Evolutionary conservation across 2,888 invertebrate species (phyloP), one percentile per base, ranked within the genome.

Genomic region (Prosapia bicincta): DNA sequence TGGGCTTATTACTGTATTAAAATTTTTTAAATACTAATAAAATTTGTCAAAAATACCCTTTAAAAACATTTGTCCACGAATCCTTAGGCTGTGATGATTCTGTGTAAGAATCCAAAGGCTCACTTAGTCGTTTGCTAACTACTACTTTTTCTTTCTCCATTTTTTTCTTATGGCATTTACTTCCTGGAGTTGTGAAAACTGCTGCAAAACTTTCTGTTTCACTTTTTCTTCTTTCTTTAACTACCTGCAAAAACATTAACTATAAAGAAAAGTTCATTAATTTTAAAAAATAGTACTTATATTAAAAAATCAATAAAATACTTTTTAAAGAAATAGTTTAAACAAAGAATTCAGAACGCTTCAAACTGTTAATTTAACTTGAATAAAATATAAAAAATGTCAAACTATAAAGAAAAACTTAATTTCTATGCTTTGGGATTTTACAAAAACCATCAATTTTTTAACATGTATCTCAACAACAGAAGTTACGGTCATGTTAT

Each of bases 291-390:
- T 32, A 38, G 43, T n/a, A n/a, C n/a, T n/a, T n/a, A n/a, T n/a
- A n/a, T 66, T 1, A 26, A 66, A 67, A 30, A 38, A 24, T 23
- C 66, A 30, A 30, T 25, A 25, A 24, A 67, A n/a, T n/a, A n/a
- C n/a, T n/a, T n/a, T n/a, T n/a, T 2, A 26, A n/a, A 13, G 43
- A 2, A 25, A 25, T 32, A 25, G 9, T 88, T 87, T 68, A 85
- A 84, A 26, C 88, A 38, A 38, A 38, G 38, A 38, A 38, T 13
- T 38, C 10, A 13, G 15, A 38, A 13, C 13, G n/a, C n/a, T n/a
- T n/a, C n/a, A n/a, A n/a, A n/a, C n/a, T n/a, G n/a, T n/a, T n/a
- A n/a, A n/a, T n/a, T n/a, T n/a, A n/a, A n/a, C n/a, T n/a, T n/a
- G n/a, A n/a, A n/a, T n/a, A n/a, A n/a, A n/a, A n/a, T n/a, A n/a